A percentile compares a stretch with the other conserved stretches of the same genome.
Evolutionary conservation across 1,140 invertebrate genomes (phyloP).

Genomic region (Drosophila sulfurigaster): DNA sequence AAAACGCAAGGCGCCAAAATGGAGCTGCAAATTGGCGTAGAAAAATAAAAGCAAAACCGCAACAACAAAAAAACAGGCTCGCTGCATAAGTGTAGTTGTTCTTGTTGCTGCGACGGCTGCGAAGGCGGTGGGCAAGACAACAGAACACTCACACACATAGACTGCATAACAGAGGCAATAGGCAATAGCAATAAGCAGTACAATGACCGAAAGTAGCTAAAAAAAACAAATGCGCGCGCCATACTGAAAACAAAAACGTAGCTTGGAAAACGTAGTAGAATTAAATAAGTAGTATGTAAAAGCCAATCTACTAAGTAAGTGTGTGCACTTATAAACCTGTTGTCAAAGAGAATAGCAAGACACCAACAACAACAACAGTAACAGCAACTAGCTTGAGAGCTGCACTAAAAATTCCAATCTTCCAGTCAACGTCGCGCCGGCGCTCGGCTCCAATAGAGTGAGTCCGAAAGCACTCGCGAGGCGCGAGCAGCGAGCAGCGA

Average conservation of each 20-base stretch:
- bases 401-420: slow-evolving; percentile 80
- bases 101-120: slow-evolving; percentile 11
- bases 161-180: not conserved
- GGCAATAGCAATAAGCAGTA: slow-evolving; percentile 54
- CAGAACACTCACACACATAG: slow-evolving; percentile 3
- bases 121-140: slow-evolving; percentile 38
- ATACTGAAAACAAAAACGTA: slow-evolving; percentile 52
- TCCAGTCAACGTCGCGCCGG: slow-evolving; percentile 65
- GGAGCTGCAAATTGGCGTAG: slow-evolving; percentile 50
- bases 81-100: slow-evolving; percentile 26
- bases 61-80: slow-evolving; percentile 27
- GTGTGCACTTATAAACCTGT: slow-evolving; percentile 51
- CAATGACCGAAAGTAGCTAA: slow-evolving; percentile 74
- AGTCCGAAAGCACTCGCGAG: slow-evolving; percentile 30
- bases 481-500: slow-evolving; percentile 27
- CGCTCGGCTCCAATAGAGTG: slow-evolving; percentile 61
- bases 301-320: slow-evolving; percentile 36
- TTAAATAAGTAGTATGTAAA: slow-evolving; percentile 50
- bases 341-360: slow-evolving; percentile 63
- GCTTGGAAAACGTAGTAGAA: slow-evolving; percentile 65
- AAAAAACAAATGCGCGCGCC: slow-evolving; percentile 57
- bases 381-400: slow-evolving; percentile 36
- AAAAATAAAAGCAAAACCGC: slow-evolving; percentile 22
- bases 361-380: slow-evolving; percentile 49
- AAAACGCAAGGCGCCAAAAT: slow-evolving; percentile 68